A percentile compares a stretch with the other conserved stretches of the same genome.
Evolutionary conservation across 2,797 vertebrate genomes (phyloP).

Genomic region (Neostethus bicornis): DNA sequence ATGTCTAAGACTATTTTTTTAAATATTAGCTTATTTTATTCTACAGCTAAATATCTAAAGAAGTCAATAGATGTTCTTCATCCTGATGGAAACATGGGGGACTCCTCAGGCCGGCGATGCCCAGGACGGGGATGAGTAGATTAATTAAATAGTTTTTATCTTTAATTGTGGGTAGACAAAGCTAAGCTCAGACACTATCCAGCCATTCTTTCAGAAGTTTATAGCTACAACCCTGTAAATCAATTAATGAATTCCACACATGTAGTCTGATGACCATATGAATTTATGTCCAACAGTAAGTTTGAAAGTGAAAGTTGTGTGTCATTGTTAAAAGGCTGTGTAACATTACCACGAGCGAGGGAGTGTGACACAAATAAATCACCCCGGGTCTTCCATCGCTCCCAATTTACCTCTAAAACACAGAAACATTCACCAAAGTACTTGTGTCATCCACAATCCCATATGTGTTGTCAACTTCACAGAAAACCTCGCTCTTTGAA

Average conservation of each 20-base stretch:
- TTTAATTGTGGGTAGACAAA: not conserved
- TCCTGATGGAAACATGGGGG: too few species aligned
- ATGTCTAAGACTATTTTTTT: too few species aligned
- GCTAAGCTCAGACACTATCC: not conserved
- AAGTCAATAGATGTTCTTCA: too few species aligned
- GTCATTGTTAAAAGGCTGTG: not conserved
- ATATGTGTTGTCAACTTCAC: slow-evolving; percentile 18
- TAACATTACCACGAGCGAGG: not conserved
- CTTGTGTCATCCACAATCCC: slow-evolving; percentile 27
- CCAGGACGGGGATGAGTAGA: too few species aligned
- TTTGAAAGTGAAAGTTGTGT: not conserved
- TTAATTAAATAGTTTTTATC: not conserved
- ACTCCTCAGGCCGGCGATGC: too few species aligned
- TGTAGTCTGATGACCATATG: not conserved
- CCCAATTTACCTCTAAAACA: slow-evolving; percentile 10
- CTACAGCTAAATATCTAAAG: too few species aligned
- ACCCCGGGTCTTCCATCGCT: not conserved
- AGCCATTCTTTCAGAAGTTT: not conserved
- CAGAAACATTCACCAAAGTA: slow-evolving; percentile 2
- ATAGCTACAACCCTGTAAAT: not conserved
- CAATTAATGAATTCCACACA: not conserved
- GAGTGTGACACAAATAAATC: not conserved
- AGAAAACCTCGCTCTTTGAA: slow-evolving; percentile 47
- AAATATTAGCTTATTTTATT: too few species aligned
- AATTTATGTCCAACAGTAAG: not conserved